These are phyloP conservation scores for Oryzias celebensis DNA, from an alignment of 2,113 vertebrate genomes.

Conservation along the genomic window DNA sequence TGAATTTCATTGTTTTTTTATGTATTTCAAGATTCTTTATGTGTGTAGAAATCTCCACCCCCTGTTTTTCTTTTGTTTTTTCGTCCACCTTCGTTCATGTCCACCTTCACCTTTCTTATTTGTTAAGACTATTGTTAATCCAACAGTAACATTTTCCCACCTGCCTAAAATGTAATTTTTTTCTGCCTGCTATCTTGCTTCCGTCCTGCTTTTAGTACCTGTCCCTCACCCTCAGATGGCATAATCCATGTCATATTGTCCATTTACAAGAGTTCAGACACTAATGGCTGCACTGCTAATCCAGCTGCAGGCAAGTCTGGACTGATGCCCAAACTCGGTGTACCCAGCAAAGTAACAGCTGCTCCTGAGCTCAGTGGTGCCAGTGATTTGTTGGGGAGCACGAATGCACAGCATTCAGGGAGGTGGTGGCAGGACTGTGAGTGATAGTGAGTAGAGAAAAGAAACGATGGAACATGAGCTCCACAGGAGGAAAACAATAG, in stretches of 20 bases:
- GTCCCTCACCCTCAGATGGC: slow-evolving; percentile 50
- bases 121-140: slow-evolving; percentile 41
- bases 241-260: slow-evolving; percentile 76
- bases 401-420: slow-evolving; percentile 4
- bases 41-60: too few relatives aligned
- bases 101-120: slow-evolving; percentile 27
- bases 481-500: not conserved
- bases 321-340: slow-evolving; percentile 47
- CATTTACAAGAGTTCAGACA: slow-evolving; percentile 75
- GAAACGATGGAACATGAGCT: slow-evolving; percentile 11
- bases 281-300: slow-evolving; percentile 71
- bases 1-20: too few relatives aligned
- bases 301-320: slow-evolving; percentile 69
- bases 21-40: too few relatives aligned
- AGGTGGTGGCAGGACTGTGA: slow-evolving; percentile 15
- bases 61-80: slow-evolving; percentile 1
- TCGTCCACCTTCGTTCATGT: slow-evolving; percentile 29
- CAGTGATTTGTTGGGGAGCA: slow-evolving; percentile 41
- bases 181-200: slow-evolving; percentile 8
- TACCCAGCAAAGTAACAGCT: slow-evolving; percentile 58
- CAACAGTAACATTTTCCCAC: slow-evolving; percentile 11
- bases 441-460: slow-evolving; percentile 28
- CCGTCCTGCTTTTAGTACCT: slow-evolving; percentile 23
- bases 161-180: slow-evolving; percentile 17
- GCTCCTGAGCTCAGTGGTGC: slow-evolving; percentile 48